Conservation (phyloP, 1,140 invertebrate genomes). For the Bombus turneri region DNA sequence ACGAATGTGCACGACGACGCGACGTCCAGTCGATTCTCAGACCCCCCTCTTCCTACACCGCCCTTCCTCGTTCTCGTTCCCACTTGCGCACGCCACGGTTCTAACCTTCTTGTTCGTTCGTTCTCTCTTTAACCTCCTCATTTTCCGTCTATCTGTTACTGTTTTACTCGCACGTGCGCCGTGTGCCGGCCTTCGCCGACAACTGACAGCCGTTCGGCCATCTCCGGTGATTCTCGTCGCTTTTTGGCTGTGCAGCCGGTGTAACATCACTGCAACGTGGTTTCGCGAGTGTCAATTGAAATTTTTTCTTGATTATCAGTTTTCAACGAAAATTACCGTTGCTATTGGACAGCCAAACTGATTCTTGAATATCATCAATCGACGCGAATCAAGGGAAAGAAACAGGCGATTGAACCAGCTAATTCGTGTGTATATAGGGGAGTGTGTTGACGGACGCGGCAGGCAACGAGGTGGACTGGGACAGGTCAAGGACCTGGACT, state of each 20-base stretch:
- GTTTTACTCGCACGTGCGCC: slow-evolving; percentile 70
- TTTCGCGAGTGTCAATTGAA: slow-evolving; percentile 52
- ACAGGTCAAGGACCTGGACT: slow-evolving; percentile 62
- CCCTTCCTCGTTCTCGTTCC: slow-evolving; percentile 30
- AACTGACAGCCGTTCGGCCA: slow-evolving; percentile 38
- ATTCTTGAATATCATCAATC: background rate
- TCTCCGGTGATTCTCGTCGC: slow-evolving; percentile 55
- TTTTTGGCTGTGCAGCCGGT: slow-evolving; percentile 38
- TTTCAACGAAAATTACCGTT: no score
- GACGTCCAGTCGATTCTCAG: slow-evolving; percentile 71
- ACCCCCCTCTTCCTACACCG: slow-evolving; percentile 32
- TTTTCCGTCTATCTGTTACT: background rate
- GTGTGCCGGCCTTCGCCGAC: slow-evolving; percentile 54
- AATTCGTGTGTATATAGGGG: background rate
- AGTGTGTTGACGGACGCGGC: slow-evolving; percentile 29
- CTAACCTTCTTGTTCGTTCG: background rate
- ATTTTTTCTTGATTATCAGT: background rate
- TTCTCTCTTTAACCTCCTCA: background rate
- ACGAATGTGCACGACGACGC: slow-evolving; percentile 77
- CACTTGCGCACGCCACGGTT: slow-evolving; percentile 12
- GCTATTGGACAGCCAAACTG: background rate
- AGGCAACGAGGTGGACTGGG: slow-evolving; percentile 35
- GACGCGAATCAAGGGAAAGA: background rate
- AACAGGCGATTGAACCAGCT: background rate
- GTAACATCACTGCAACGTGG: slow-evolving; percentile 41